Percentiles rank a stretch among this genome's conserved stretches.
Conservation (phyloP, 2,797 vertebrate species). For the Lithobates sylvaticus region DNA sequence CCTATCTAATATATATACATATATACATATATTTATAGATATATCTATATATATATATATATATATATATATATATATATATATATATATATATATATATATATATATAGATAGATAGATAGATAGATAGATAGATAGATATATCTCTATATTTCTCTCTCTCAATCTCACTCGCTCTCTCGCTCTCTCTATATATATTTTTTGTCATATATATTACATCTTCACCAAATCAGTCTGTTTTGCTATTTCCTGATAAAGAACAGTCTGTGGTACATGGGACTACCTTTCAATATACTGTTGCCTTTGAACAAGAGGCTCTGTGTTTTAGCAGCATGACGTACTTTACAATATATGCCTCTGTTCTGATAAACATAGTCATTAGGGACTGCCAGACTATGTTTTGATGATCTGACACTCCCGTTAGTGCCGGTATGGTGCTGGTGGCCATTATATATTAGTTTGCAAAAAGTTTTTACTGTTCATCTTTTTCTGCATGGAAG, state of each 20-base stretch:
- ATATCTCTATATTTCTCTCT: too few species aligned
- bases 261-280: neutral
- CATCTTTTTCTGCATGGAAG: neutral
- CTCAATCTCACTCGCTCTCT: too few species aligned
- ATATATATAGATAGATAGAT: too few species aligned
- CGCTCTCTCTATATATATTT: too few species aligned
- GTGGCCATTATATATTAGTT: neutral
- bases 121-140: too few species aligned
- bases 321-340: constrained; percentile 13
- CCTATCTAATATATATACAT: too few species aligned
- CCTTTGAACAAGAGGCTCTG: constrained; percentile 5
- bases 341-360: constrained; percentile 20
- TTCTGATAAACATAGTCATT: constrained; percentile 16
- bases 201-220: neutral
- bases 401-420: neutral
- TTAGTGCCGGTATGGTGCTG: neutral
- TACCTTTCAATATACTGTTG: constrained; percentile 7
- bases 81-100: too few species aligned
- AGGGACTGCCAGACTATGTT: neutral
- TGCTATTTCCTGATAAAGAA: neutral
- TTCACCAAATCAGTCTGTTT: neutral
- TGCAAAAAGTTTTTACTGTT: neutral
- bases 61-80: too few species aligned
- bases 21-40: too few species aligned
- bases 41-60: too few species aligned